Evolutionary conservation across 1,140 invertebrate species (phyloP).

Genomic region (Zaprionus tsacasi): DNA sequence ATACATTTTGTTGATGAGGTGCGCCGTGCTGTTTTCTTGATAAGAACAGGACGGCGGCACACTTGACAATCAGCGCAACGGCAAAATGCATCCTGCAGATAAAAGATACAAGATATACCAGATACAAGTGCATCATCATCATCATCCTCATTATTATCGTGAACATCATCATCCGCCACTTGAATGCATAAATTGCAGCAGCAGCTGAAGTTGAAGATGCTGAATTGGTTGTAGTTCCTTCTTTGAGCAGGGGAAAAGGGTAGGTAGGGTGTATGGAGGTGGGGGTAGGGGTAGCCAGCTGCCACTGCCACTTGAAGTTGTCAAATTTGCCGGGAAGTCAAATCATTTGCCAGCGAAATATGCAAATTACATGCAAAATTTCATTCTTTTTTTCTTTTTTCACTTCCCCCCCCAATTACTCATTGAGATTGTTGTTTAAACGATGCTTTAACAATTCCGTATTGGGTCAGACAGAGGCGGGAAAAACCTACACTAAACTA

Average conservation of each 20-base stretch:
- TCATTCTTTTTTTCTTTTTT: conserved; percentile 8
- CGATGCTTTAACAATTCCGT: conserved; percentile 33
- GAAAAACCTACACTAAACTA: background rate
- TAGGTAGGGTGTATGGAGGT: too few species aligned
- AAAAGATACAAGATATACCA: conserved; percentile 53
- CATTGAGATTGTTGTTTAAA: conserved; percentile 26
- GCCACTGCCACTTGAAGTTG: conserved; percentile 74
- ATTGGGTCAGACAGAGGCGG: background rate
- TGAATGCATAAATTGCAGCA: conserved; percentile 79
- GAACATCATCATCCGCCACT: conserved; percentile 71
- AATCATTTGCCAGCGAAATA: conserved; percentile 71
- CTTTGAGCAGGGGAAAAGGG: too few species aligned
- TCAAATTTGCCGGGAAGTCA: conserved; percentile 72
- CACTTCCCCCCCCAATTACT: background rate
- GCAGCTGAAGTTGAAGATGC: conserved; percentile 58
- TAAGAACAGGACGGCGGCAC: conserved; percentile 60
- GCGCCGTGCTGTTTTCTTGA: conserved; percentile 32
- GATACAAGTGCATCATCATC: conserved; percentile 39
- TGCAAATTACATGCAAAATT: conserved; percentile 60
- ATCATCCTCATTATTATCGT: conserved; percentile 51
- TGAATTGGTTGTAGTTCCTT: conserved; percentile 35
- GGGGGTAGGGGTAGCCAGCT: conserved; percentile 44
- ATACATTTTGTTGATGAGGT: conserved; percentile 36
- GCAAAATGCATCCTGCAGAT: conserved; percentile 68
- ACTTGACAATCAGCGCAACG: conserved; percentile 73